These are phyloP conservation scores for Caerostris extrusa DNA, from an alignment of 1,140 invertebrate species.

Conservation along the genomic window DNA sequence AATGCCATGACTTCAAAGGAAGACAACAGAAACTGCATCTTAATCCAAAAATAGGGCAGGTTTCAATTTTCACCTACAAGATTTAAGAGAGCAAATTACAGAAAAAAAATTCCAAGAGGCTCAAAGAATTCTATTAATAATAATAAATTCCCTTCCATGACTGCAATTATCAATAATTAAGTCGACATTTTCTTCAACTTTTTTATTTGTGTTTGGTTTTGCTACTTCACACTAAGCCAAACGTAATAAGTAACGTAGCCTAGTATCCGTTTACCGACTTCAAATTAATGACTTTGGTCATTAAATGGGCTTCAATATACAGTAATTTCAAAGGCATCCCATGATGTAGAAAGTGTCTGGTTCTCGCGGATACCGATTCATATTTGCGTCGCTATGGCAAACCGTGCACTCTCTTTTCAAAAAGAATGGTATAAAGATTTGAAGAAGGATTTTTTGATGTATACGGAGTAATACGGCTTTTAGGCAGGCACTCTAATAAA, in stretches of 20 bases:
- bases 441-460: not conserved
- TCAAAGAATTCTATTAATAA: conserved; percentile 38
- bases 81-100: not conserved
- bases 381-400: conserved; percentile 13
- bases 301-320: not conserved
- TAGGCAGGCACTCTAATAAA: conserved; percentile 20
- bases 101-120: not conserved
- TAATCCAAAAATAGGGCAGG: not conserved
- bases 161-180: conserved; percentile 51
- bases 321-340: not conserved
- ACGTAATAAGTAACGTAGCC: too few species aligned
- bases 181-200: not conserved
- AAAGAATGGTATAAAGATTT: too few species aligned
- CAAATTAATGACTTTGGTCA: not conserved
- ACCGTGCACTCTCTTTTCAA: not conserved
- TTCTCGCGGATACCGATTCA: not conserved
- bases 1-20: not conserved
- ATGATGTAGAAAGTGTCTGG: too few species aligned
- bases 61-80: not conserved
- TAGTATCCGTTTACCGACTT: too few species aligned
- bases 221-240: too few species aligned
- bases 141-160: not conserved
- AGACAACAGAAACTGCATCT: not conserved
- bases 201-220: too few species aligned
- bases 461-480: not conserved